These are phyloP conservation scores for Fukomys damarensis DNA, from an alignment of 2,113 vertebrate genomes.

Conservation along the genomic window DNA sequence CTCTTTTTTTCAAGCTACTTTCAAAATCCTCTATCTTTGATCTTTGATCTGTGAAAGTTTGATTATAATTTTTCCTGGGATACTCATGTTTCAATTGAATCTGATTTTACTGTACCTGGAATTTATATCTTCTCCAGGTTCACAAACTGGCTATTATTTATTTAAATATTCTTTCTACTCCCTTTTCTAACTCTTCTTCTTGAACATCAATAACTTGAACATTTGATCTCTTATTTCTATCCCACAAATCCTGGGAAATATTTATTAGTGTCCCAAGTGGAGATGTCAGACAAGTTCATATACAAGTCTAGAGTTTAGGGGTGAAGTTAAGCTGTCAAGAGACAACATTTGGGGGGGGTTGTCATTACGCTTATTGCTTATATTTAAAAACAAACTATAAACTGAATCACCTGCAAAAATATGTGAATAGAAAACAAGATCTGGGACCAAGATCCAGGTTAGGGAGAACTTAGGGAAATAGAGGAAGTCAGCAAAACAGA, in stretches of 20 bases:
- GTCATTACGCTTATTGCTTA: neutral
- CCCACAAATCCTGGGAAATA: neutral
- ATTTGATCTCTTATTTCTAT: neutral
- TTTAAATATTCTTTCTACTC: neutral
- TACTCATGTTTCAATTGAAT: neutral
- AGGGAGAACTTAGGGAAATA: neutral
- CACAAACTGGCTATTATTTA: neutral
- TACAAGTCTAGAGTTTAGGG: neutral
- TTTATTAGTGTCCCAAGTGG: neutral
- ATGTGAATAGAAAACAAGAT: neutral
- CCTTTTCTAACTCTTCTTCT: neutral
- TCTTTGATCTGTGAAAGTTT: neutral
- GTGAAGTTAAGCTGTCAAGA: neutral
- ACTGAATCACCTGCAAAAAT: neutral
- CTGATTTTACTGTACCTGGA: neutral
- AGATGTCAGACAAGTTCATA: neutral
- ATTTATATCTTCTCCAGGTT: neutral
- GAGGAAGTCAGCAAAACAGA: neutral
- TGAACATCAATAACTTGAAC: neutral
- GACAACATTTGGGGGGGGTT: neutral
- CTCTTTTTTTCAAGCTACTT: neutral
- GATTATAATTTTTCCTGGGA: neutral
- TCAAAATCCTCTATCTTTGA: neutral
- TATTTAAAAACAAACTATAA: constrained; percentile 1
- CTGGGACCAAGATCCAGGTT: neutral